These are phyloP conservation scores for Pherbina coryleti DNA, from an alignment of 2,888 invertebrate genomes.

Conservation along the genomic window DNA sequence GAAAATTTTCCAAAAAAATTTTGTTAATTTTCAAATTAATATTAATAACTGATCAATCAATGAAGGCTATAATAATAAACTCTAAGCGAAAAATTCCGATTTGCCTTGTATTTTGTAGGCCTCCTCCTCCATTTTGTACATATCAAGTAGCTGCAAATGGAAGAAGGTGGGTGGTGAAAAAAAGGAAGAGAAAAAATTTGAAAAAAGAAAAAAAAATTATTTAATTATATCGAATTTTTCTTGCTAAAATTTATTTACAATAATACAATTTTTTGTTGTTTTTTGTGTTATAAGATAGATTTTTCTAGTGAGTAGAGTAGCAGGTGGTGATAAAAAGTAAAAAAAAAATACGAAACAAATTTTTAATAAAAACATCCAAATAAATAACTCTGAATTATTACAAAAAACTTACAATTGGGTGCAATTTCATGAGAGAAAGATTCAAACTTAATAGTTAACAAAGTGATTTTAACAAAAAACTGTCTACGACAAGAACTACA, in stretches of 20 bases:
- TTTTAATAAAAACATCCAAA: no score
- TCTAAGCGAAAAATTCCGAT: slow-evolving; percentile 89
- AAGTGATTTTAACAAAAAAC: no score
- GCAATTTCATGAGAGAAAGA: no score
- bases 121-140: slow-evolving; percentile 93
- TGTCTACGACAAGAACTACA: no score
- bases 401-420: no score
- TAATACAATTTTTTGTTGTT: neutral
- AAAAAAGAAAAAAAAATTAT: slow-evolving; percentile 19
- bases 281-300: neutral
- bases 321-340: no score
- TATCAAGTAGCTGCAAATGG: slow-evolving; percentile 81
- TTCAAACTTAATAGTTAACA: no score
- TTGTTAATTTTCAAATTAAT: neutral
- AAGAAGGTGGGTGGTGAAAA: neutral
- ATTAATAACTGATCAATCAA: neutral
- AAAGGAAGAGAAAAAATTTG: slow-evolving; percentile 1
- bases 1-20: slow-evolving; percentile 39
- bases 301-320: neutral
- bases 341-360: no score
- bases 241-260: neutral
- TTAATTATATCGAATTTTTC: slow-evolving; percentile 24
- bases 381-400: no score
- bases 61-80: slow-evolving; percentile 26
- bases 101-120: slow-evolving; percentile 91